These are phyloP conservation scores for Lithophane socia DNA, from an alignment of 2,888 invertebrate species.

Conservation along the genomic window DNA sequence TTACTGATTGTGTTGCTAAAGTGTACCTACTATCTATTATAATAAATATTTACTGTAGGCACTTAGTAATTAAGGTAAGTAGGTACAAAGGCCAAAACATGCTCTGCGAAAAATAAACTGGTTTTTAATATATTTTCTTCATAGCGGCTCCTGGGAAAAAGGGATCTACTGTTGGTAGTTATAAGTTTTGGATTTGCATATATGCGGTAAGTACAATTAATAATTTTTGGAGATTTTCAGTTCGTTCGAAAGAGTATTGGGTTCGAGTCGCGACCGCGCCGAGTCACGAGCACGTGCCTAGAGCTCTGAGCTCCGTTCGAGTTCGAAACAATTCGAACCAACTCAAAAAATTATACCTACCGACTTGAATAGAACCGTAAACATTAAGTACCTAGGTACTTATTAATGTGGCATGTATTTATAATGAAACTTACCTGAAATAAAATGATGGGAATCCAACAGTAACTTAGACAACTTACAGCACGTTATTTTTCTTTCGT, in stretches of 20 bases:
- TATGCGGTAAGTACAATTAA: not conserved
- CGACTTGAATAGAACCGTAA: not conserved
- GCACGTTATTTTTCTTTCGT: not conserved
- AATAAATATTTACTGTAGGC: too few relatives aligned
- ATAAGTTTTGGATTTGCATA: too few relatives aligned
- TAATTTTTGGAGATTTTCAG: not conserved
- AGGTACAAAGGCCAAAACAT: too few relatives aligned
- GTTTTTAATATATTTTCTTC: too few relatives aligned
- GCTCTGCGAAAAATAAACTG: too few relatives aligned
- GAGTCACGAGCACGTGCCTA: not conserved
- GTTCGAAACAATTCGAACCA: not conserved
- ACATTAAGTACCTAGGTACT: not conserved
- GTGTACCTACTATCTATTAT: too few relatives aligned
- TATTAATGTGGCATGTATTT: not conserved
- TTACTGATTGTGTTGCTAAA: too few relatives aligned
- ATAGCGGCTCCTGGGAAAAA: too few relatives aligned
- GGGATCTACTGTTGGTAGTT: too few relatives aligned
- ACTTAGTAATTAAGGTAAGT: too few relatives aligned
- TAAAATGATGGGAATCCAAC: not conserved
- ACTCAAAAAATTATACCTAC: not conserved
- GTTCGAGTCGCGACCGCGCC: not conserved
- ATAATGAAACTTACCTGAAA: not conserved
- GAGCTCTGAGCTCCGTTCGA: too few relatives aligned
- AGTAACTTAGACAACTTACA: not conserved
- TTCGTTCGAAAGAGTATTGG: not conserved